Evolutionary conservation across 2,113 vertebrate species (phyloP).

Genomic region (Saguinus midas): DNA sequence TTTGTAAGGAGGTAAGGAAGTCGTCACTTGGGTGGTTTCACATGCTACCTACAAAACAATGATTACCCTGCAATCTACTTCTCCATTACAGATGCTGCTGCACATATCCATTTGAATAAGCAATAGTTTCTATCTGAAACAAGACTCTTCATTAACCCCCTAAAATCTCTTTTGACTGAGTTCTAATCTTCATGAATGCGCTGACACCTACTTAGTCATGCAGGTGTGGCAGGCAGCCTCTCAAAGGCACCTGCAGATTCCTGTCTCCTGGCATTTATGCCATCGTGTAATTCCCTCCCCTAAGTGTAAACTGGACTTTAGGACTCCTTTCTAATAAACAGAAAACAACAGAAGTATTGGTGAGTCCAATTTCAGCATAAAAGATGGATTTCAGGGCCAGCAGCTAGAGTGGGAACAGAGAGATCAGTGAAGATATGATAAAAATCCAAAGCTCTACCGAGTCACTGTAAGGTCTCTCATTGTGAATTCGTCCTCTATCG

Average conservation of each 20-base stretch:
- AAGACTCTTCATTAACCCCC: background rate
- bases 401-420: no score
- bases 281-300: background rate
- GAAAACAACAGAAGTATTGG: background rate
- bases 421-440: background rate
- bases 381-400: no score
- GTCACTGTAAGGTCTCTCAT: background rate
- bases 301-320: background rate
- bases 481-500: background rate
- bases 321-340: background rate
- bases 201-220: background rate
- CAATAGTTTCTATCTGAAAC: background rate
- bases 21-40: background rate
- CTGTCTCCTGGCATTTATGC: background rate
- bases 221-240: background rate
- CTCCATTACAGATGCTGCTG: background rate
- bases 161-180: background rate
- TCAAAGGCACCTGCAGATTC: background rate
- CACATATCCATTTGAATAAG: background rate
- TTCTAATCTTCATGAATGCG: background rate
- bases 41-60: background rate
- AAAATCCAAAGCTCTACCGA: background rate
- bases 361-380: no score
- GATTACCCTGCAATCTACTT: background rate
- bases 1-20: background rate